Evolutionary conservation across 2,797 vertebrate genomes (phyloP).

Genomic region (Tokudaia muenninki): DNA sequence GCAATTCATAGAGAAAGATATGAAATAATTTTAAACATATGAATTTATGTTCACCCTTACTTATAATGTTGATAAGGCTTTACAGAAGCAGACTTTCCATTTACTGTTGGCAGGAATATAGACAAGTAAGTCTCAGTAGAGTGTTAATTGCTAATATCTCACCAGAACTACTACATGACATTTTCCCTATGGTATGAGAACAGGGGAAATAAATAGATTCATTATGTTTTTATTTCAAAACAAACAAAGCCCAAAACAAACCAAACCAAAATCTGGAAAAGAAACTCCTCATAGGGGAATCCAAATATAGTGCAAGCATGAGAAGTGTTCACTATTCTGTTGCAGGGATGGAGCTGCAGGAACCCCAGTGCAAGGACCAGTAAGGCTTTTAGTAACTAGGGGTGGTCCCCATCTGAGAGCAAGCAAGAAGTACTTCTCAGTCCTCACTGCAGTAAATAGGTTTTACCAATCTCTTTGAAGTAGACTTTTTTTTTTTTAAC

Average conservation of each 20-base stretch:
- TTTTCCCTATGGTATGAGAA: conserved; percentile 37
- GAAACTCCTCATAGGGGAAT: neutral
- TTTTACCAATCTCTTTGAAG: neutral
- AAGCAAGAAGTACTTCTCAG: neutral
- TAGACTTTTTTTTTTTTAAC: neutral
- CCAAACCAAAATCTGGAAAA: neutral
- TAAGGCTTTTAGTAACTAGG: neutral
- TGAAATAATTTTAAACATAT: neutral
- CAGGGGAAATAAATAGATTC: neutral
- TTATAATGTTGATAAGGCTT: neutral
- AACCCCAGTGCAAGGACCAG: neutral
- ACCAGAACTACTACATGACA: neutral
- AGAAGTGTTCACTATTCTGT: neutral
- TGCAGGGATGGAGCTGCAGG: neutral
- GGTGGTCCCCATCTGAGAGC: neutral
- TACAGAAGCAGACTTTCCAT: neutral
- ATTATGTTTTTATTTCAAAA: neutral
- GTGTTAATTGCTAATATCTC: conserved; percentile 6
- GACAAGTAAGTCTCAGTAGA: neutral
- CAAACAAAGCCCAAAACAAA: neutral
- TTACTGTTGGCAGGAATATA: neutral
- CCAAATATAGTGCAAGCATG: neutral
- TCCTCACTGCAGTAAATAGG: neutral
- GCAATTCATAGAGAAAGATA: neutral
- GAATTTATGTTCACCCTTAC: neutral